phyloP scores from a whole-genome alignment of 2,113 vertebrate genomes.

The Fregata magnificens region DNA sequence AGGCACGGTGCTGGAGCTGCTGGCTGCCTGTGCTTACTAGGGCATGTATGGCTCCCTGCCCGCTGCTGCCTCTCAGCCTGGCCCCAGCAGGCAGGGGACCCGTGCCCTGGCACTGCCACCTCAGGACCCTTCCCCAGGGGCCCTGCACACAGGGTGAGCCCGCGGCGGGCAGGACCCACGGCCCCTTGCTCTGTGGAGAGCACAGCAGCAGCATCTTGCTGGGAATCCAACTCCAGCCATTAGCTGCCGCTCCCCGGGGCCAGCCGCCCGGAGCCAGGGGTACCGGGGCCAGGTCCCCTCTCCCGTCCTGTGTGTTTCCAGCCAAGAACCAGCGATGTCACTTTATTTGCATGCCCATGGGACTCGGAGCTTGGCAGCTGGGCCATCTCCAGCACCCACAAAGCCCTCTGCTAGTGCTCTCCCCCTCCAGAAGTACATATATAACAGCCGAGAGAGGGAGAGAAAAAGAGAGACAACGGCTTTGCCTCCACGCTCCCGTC shows the following conservation, averaged over 20 bases:
- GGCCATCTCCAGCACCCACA: slow-evolving; percentile 5
- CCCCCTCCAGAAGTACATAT: background rate
- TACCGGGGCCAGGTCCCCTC: fast-evolving
- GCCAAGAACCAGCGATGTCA: background rate
- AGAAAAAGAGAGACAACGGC: slow-evolving; percentile 30
- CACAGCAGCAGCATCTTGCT: background rate
- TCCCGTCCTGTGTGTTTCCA: background rate
- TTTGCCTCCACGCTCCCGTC: slow-evolving; percentile 42
- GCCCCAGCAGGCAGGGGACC: background rate
- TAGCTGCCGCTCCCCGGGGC: background rate
- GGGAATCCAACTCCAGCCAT: background rate
- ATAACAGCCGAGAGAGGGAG: background rate
- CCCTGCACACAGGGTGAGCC: background rate
- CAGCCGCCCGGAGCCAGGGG: fast-evolving
- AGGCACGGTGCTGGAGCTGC: background rate
- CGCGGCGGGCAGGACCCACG: background rate
- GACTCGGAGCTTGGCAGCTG: background rate
- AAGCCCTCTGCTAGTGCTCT: background rate
- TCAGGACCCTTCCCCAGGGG: background rate
- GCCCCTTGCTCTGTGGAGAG: background rate
- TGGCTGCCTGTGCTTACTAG: background rate
- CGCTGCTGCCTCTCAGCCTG: background rate
- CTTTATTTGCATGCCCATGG: background rate
- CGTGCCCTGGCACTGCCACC: background rate
- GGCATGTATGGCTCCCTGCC: background rate